phyloP scores from a whole-genome alignment of 2,888 invertebrate genomes.

The Encarsia formosa region DNA sequence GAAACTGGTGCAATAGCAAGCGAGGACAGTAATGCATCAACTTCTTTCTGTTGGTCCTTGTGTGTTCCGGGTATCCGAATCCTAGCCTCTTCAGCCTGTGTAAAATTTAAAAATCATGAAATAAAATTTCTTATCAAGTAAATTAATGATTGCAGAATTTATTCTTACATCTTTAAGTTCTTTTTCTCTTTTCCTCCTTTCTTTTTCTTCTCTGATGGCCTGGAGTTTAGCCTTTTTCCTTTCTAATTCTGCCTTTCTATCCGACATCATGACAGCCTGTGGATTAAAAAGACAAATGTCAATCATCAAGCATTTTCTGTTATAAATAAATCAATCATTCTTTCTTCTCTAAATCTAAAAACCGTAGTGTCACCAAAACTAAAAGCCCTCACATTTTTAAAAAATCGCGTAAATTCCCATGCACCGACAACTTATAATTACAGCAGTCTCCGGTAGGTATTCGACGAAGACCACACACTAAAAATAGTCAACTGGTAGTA shows the following conservation, averaged over 20 bases:
- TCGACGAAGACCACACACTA: too few species aligned
- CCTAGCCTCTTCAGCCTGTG: constrained; percentile 53
- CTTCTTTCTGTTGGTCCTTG: constrained; percentile 60
- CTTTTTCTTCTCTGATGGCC: constrained; percentile 85
- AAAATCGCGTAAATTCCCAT: too few species aligned
- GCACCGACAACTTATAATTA: too few species aligned
- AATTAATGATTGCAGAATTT: too few species aligned
- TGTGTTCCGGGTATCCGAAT: constrained; percentile 51
- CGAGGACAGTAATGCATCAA: constrained; percentile 83
- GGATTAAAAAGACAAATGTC: too few species aligned
- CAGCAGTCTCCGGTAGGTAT: too few species aligned
- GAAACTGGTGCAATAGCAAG: constrained; percentile 84
- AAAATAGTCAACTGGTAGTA: too few species aligned
- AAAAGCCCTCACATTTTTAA: too few species aligned
- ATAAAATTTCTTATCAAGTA: neutral
- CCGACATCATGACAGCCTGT: constrained; percentile 76
- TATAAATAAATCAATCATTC: too few species aligned
- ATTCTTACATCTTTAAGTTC: constrained; percentile 78
- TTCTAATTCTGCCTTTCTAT: constrained; percentile 88
- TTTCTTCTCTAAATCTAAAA: too few species aligned
- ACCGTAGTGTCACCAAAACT: too few species aligned
- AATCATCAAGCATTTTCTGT: too few species aligned
- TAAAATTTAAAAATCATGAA: neutral
- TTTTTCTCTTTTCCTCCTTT: constrained; percentile 77
- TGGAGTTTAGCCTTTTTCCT: constrained; percentile 88